A percentile compares a stretch with the other conserved stretches of the same genome.
These are phyloP conservation scores for Schizaphis graminum DNA, from an alignment of 2,888 invertebrate species.

Conservation along the genomic window DNA sequence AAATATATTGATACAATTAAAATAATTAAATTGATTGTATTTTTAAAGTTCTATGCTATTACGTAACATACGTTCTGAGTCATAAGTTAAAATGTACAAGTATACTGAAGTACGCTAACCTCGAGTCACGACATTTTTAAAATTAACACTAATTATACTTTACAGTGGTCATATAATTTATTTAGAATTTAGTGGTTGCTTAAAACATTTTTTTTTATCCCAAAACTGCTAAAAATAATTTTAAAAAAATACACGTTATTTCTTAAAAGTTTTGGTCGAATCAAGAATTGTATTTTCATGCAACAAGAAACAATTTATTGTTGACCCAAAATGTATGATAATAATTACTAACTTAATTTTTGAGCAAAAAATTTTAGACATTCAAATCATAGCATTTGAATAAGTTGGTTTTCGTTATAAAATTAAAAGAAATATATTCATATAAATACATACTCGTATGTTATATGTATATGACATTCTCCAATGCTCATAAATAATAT, in stretches of 20 bases:
- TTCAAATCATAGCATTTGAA: not conserved
- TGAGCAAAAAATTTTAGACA: not conserved
- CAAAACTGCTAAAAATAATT: not conserved
- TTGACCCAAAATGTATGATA: not conserved
- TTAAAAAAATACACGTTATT: not conserved
- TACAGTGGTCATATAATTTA: not conserved
- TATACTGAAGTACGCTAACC: not conserved
- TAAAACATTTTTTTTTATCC: not conserved
- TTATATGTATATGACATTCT: not conserved
- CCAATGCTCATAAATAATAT: not conserved
- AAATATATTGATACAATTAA: not conserved
- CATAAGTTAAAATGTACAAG: not conserved
- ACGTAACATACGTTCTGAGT: not conserved
- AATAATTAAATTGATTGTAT: not conserved
- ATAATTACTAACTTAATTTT: not conserved
- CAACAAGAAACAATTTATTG: not conserved
- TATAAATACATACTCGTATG: not conserved
- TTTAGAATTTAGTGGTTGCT: not conserved
- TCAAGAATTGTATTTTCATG: not conserved
- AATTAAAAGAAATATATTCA: not conserved
- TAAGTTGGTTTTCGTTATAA: not conserved
- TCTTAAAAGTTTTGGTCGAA: not conserved
- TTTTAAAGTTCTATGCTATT: not conserved
- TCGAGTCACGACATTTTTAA: not conserved
- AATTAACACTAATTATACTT: not conserved